These are phyloP conservation scores for Aldrovandia affinis DNA, from an alignment of 2,797 vertebrate genomes.

Conservation along the genomic window DNA sequence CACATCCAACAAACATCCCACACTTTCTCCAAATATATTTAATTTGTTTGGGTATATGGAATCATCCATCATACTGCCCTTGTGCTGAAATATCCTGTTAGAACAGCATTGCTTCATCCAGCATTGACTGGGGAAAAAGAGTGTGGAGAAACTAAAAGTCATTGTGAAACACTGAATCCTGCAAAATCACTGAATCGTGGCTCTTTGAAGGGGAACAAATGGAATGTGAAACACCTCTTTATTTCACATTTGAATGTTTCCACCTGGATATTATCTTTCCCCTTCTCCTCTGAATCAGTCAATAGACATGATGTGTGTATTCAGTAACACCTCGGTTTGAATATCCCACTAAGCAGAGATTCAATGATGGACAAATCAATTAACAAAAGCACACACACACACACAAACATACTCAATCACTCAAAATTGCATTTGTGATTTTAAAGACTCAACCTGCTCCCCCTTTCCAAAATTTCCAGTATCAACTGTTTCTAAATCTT, in stretches of 20 bases:
- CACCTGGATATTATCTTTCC: not conserved
- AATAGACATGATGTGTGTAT: not conserved
- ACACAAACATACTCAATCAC: not conserved
- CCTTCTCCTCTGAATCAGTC: not conserved
- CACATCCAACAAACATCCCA: not conserved
- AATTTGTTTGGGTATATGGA: constrained; percentile 35
- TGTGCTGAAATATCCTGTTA: constrained; percentile 50
- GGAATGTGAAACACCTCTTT: not conserved
- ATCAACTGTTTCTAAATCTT: too few relatives aligned
- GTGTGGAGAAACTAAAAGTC: constrained; percentile 24
- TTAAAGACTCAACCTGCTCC: too few relatives aligned
- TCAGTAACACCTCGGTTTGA: not conserved
- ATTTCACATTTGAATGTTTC: not conserved
- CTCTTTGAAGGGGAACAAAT: not conserved
- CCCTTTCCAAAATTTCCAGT: too few relatives aligned
- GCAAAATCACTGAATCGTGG: constrained; percentile 26
- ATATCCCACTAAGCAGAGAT: not conserved
- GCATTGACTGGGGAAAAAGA: constrained; percentile 53
- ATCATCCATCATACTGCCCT: constrained; percentile 37
- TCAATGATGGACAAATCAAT: not conserved
- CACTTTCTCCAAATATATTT: constrained; percentile 28
- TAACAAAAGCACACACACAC: not conserved
- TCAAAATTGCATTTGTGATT: too few relatives aligned
- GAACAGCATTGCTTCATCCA: constrained; percentile 54
- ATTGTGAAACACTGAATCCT: too few relatives aligned